A percentile compares a stretch with the other conserved stretches of the same genome.
phyloP scores from a whole-genome alignment of 2,888 invertebrate species.

The Athalia circularis region DNA sequence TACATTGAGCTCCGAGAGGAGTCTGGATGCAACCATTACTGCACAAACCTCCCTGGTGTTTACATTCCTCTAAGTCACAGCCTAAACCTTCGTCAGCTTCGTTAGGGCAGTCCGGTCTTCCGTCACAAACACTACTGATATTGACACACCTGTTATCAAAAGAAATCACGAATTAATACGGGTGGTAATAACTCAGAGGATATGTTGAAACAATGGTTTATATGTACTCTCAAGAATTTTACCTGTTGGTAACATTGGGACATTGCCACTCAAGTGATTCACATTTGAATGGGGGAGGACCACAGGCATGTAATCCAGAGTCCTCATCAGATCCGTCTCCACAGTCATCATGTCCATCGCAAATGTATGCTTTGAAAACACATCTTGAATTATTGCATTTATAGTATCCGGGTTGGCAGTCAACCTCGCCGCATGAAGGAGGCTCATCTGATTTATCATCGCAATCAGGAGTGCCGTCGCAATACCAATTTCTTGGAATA shows the following conservation, averaged over 20 bases:
- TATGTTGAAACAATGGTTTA: neutral
- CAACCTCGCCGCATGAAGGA: slow-evolving; percentile 85
- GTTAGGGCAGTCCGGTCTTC: slow-evolving; percentile 92
- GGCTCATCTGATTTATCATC: slow-evolving; percentile 95
- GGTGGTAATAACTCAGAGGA: neutral
- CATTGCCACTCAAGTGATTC: slow-evolving; percentile 90
- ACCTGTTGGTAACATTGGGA: slow-evolving; percentile 83
- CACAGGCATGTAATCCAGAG: slow-evolving; percentile 84
- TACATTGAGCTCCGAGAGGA: slow-evolving; percentile 90
- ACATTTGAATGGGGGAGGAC: slow-evolving; percentile 86
- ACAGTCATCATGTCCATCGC: slow-evolving; percentile 96
- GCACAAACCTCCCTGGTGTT: slow-evolving; percentile 85
- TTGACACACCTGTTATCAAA: slow-evolving; percentile 82
- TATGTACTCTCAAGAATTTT: neutral
- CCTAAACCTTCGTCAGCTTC: slow-evolving; percentile 94
- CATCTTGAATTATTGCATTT: slow-evolving; percentile 91
- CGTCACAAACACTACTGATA: slow-evolving; percentile 91
- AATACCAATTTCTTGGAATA: slow-evolving; percentile 94
- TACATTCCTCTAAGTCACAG: slow-evolving; percentile 89
- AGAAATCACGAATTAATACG: neutral
- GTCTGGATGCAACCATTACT: slow-evolving; percentile 91
- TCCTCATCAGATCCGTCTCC: slow-evolving; percentile 94
- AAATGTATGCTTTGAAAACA: slow-evolving; percentile 94
- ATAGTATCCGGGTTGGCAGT: slow-evolving; percentile 87
- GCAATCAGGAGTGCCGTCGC: slow-evolving; percentile 94